Conservation (phyloP, 2,797 vertebrate genomes). For the Chaunax sp. region DNA sequence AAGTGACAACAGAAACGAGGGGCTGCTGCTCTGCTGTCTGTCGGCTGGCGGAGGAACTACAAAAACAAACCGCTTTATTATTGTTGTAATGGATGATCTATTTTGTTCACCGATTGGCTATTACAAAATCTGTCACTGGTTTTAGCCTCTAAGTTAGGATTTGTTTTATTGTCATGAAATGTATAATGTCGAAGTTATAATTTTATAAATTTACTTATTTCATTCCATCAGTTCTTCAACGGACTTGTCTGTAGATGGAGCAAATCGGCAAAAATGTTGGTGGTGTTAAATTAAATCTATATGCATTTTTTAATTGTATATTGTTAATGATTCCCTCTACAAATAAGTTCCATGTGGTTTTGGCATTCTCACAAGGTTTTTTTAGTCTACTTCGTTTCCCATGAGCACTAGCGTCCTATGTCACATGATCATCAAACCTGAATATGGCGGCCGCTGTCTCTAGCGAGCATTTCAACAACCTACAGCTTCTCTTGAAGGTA, state of each 20-base stretch:
- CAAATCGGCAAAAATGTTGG: too few relatives aligned
- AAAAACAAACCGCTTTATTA: constrained; percentile 18
- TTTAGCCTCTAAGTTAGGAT: too few relatives aligned
- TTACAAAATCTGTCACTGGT: too few relatives aligned
- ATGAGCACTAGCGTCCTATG: constrained; percentile 14
- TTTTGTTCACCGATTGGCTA: too few relatives aligned
- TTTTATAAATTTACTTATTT: too few relatives aligned
- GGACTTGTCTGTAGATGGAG: too few relatives aligned
- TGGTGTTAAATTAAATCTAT: too few relatives aligned
- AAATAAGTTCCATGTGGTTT: not conserved
- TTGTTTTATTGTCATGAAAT: too few relatives aligned
- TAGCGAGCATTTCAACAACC: constrained; percentile 70
- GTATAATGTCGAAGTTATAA: too few relatives aligned
- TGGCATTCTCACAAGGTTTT: not conserved
- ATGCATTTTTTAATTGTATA: too few relatives aligned
- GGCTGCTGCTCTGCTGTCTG: constrained; percentile 8
- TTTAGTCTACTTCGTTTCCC: constrained; percentile 41
- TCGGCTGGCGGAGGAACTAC: constrained; percentile 19
- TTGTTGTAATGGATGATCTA: too few relatives aligned
- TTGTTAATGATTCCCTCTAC: not conserved
- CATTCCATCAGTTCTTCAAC: too few relatives aligned
- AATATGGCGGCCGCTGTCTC: constrained; percentile 75
- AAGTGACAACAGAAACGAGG: not conserved
- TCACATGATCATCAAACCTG: constrained; percentile 71
- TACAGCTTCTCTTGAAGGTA: constrained; percentile 83